Evolutionary conservation across 2,113 vertebrate species (phyloP), one percentile per base, ranked within the genome.

Genomic region (Puma concolor): DNA sequence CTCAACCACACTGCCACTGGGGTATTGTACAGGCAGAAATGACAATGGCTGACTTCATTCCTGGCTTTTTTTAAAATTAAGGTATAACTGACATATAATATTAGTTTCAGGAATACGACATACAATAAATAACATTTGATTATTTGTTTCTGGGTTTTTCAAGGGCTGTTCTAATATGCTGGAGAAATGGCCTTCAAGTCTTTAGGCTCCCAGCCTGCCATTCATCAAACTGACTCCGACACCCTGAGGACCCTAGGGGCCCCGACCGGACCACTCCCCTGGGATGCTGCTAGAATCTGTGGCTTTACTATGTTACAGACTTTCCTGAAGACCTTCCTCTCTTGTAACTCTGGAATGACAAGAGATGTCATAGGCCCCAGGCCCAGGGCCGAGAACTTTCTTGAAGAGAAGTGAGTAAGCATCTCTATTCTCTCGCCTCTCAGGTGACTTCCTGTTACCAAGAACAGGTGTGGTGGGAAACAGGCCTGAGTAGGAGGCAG

Each of bases 401-500:
- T 76, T 25, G 86, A 79, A 87, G 95, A 63, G 77, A 92, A 66
- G n/a, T 0, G 2, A 92, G n/a, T 13, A 7, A 81, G 72, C 19
- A 29, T 80, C 48, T 90, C 84, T 84, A 60, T 38, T 86, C 80
- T 81, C 83, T 87, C 64, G 44, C 94, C 80, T 85, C 92, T 48
- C 92, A 84, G 98, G 97, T 88, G 91, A 88, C 95, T 98, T 97
- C 71, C 88, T 11, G 83, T 94, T 52, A 80, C 95, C 77, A 23
- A 93, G 86, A 98, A 80, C 63, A 90, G 96, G 98, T 97, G 97
- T 96, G 41, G 95, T 92, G 97, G 94, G 94, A 25, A 82, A 0
- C 1, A 82, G 98, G 69, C 33, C 12, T 4, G 93, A 90, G 91
- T 74, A n/a, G 95, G 17, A 33, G 80, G 79, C 5, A 29, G 95